Percentiles rank a stretch among this genome's conserved stretches.
Conservation (phyloP, 2,797 vertebrate species). For the Erithacus rubecula region DNA sequence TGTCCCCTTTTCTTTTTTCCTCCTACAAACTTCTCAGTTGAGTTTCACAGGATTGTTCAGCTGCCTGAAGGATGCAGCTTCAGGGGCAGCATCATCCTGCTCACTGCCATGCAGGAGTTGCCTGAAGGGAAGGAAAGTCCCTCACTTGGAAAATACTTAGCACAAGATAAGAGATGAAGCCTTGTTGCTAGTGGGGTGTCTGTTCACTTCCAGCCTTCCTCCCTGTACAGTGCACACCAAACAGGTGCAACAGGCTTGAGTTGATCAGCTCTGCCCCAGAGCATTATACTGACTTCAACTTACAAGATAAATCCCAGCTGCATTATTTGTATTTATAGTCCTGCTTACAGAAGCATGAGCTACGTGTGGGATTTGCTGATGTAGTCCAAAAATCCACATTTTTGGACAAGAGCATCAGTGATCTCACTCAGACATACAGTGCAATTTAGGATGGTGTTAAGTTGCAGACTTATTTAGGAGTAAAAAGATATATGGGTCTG, state of each 20-base stretch:
- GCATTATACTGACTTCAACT: conserved; percentile 28
- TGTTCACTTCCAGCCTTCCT: background rate
- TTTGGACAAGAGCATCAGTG: conserved; percentile 40
- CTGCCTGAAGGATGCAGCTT: background rate
- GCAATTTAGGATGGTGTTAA: conserved; percentile 23
- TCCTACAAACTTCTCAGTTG: background rate
- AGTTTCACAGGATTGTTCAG: background rate
- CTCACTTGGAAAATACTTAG: background rate
- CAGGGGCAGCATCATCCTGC: background rate
- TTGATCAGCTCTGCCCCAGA: conserved; percentile 35
- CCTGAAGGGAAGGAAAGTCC: background rate
- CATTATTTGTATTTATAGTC: conserved; percentile 65
- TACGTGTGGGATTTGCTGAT: conserved; percentile 59
- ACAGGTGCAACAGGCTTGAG: conserved; percentile 22
- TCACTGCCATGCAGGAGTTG: background rate
- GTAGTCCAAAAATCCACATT: conserved; percentile 58
- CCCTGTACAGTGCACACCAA: background rate
- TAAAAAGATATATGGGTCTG: background rate
- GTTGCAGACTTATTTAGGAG: conserved; percentile 7
- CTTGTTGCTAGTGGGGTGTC: background rate
- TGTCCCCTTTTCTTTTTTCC: background rate
- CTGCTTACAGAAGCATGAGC: conserved; percentile 61
- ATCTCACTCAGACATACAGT: conserved; percentile 23
- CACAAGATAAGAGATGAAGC: background rate
- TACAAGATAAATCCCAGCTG: conserved; percentile 59